phyloP scores from a whole-genome alignment of 2,113 vertebrate genomes.

The Pomatostomus ruficeps region DNA sequence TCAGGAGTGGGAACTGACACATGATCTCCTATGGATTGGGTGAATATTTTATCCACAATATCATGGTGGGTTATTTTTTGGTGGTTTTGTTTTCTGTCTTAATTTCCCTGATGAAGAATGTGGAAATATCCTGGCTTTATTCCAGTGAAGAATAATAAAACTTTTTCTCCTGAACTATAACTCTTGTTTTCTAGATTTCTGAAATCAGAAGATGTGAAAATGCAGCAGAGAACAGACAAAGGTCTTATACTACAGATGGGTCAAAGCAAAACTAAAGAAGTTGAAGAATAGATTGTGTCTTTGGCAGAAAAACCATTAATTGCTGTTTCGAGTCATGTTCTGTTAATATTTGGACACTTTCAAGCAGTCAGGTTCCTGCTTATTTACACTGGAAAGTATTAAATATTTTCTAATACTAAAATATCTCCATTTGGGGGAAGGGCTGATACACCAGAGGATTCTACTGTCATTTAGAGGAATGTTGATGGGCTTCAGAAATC shows the following conservation, averaged over 20 bases:
- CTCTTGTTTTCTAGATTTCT: not conserved
- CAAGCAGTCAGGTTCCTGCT: not conserved
- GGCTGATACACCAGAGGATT: not conserved
- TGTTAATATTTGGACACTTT: not conserved
- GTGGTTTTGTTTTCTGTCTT: not conserved
- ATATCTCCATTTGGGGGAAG: not conserved
- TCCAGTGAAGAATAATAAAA: not conserved
- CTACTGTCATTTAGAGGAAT: not conserved
- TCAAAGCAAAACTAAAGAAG: not conserved
- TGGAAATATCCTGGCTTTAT: not conserved
- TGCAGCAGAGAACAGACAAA: not conserved
- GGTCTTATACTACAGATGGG: not conserved
- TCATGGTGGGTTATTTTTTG: not conserved
- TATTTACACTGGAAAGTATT: not conserved
- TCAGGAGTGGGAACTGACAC: not conserved
- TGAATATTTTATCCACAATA: not conserved
- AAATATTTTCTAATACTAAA: not conserved
- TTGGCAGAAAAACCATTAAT: not conserved
- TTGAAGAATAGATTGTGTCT: not conserved
- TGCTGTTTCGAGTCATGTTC: not conserved
- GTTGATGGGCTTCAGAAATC: not conserved
- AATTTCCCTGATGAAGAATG: not conserved
- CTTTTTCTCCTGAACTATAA: fast-evolving
- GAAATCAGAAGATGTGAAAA: not conserved
- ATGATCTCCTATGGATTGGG: not conserved